These are phyloP conservation scores for Lanius ludovicianus DNA, from an alignment of 2,113 vertebrate genomes.

Conservation along the genomic window DNA sequence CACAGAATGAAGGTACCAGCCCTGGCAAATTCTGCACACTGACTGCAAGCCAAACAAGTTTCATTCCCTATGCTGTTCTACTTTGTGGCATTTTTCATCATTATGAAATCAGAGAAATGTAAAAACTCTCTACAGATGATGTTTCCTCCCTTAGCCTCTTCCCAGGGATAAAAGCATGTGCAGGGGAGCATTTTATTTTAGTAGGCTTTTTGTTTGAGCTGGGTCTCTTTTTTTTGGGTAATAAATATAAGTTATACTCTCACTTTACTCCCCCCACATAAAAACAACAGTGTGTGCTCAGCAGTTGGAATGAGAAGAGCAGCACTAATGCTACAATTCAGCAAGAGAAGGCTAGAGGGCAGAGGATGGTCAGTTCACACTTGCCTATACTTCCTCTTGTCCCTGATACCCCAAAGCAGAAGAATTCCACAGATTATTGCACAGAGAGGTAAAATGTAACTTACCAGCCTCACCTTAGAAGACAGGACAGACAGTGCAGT, in stretches of 20 bases:
- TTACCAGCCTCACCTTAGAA: not conserved
- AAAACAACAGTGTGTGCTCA: not conserved
- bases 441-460: not conserved
- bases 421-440: not conserved
- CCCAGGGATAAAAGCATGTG: not conserved
- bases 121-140: not conserved
- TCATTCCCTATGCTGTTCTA: not conserved
- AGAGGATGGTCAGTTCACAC: not conserved
- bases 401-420: not conserved
- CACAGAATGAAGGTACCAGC: not conserved
- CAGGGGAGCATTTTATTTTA: not conserved
- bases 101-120: not conserved
- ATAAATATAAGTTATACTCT: not conserved
- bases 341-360: not conserved
- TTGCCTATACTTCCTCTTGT: not conserved
- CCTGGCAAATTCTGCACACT: not conserved
- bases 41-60: slow-evolving; percentile 12
- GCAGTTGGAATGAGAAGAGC: not conserved
- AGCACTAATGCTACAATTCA: not conserved
- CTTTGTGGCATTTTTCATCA: not conserved
- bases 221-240: not conserved
- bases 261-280: not conserved
- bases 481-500: not conserved
- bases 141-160: not conserved
- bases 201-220: not conserved